Percentiles rank a stretch among this genome's conserved stretches.
Evolutionary conservation across 1,140 invertebrate species (phyloP).

Genomic region (Calliphora vicina): DNA sequence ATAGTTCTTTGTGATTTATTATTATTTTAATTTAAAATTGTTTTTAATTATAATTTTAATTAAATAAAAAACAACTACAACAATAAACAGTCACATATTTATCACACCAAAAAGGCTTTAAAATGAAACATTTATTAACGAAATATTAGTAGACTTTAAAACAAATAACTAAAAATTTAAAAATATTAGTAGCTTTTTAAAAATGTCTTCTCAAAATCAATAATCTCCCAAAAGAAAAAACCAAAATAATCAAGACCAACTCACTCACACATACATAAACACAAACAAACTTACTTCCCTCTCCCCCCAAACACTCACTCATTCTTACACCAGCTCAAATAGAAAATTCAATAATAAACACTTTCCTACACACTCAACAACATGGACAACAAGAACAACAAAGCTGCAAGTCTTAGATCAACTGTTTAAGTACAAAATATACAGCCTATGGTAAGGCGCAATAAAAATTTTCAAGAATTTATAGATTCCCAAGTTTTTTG

Average conservation of each 20-base stretch:
- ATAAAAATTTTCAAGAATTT: too few relatives aligned
- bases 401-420: background rate
- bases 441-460: too few relatives aligned
- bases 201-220: background rate
- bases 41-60: background rate
- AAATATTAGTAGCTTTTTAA: background rate
- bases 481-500: too few relatives aligned
- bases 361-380: background rate
- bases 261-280: background rate
- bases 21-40: too few relatives aligned
- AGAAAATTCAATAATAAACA: background rate
- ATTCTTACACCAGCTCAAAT: background rate
- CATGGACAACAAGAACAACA: background rate
- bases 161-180: conserved; percentile 1
- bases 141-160: conserved; percentile 18
- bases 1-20: too few relatives aligned
- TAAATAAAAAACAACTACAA: background rate
- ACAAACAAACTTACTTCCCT: background rate
- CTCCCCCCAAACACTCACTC: background rate
- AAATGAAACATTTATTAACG: conserved; percentile 29
- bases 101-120: conserved; percentile 7
- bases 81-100: background rate
- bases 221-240: background rate
- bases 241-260: background rate
- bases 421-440: too few relatives aligned